These are phyloP conservation scores for Drosophila nr. medialis DNA, from an alignment of 2,888 invertebrate genomes.

Conservation along the genomic window DNA sequence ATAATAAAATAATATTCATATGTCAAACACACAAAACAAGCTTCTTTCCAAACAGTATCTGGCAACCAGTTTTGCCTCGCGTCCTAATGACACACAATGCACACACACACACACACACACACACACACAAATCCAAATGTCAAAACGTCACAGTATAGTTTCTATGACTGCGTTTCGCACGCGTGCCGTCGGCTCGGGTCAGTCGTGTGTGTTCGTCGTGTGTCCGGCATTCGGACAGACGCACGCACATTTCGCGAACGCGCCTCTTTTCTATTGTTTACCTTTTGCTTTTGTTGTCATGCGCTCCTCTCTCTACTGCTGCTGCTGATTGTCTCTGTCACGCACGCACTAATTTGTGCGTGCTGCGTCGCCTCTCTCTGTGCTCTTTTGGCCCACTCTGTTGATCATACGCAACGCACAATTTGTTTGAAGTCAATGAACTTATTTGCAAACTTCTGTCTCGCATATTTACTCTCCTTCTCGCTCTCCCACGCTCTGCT, in stretches of 20 bases:
- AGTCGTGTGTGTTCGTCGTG: constrained; percentile 14
- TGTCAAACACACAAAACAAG: constrained; percentile 10
- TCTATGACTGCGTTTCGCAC: constrained; percentile 25
- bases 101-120: constrained; percentile 18
- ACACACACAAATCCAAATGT: constrained; percentile 14
- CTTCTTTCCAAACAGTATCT: constrained; percentile 7
- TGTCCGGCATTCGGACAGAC: constrained; percentile 16
- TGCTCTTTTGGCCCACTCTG: constrained; percentile 3
- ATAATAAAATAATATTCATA: neutral
- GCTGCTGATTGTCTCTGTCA: constrained; percentile 19
- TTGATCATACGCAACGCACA: constrained; percentile 36
- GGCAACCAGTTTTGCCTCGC: constrained; percentile 47
- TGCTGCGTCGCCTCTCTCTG: constrained; percentile 18
- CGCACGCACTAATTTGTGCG: constrained; percentile 53
- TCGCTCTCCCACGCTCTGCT: constrained; percentile 6
- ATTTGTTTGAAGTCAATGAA: constrained; percentile 76
- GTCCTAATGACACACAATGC: constrained; percentile 57
- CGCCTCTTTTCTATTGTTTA: constrained; percentile 61
- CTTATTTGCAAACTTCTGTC: constrained; percentile 55
- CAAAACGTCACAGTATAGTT: constrained; percentile 35
- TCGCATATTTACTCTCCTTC: neutral
- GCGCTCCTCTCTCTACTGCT: constrained; percentile 13
- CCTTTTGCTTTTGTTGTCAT: constrained; percentile 28
- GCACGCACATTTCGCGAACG: constrained; percentile 53
- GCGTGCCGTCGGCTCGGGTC: constrained; percentile 32